Evolutionary conservation across 2,113 vertebrate species (phyloP), one percentile per base, ranked within the genome.

Genomic region (Oncorhynchus clarkii): DNA sequence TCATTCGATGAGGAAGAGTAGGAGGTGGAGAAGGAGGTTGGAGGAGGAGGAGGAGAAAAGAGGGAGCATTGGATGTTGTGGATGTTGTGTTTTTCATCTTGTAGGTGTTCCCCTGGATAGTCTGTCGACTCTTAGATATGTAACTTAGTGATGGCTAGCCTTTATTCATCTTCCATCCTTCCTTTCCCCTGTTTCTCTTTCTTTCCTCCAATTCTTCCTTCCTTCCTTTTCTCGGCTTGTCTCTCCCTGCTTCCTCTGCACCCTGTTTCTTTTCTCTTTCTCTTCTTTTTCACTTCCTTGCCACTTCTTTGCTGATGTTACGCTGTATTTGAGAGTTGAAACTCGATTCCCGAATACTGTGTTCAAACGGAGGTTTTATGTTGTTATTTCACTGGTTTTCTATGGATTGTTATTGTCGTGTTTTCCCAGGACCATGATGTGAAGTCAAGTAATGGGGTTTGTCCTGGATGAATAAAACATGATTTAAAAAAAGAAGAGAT

Each of bases 1-100:
- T 94, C 92, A 0, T 92, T 92, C 1, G 92, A 93, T 1, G 92
- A 93, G 51, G 92, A 91, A 1, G 86, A 88, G 22, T 87, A 88
- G 69, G 85, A 83, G 71, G 88, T 90, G 3, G 84, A 81, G 51
- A 8, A 22, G 9, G 84, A 78, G 34, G 64, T 13, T 24, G 64
- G 64, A 12, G 4, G 39, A 39, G 12, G 34, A 62, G 2, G 72
- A 64, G 31, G 85, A 16, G 84, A 86, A 45, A 88, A 87, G 8
- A 88, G 87, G 71, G 90, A 91, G 68, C 85, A 78, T 71, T 86
- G 88, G 78, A 88, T 89, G 87, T 92, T 89, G 92, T 90, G 85
- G 27, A 27, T 27, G 27, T 27, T 27, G 9, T 88, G 80, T 83
- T 7, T 87, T 79, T 54, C 71, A 85, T 84, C 78, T 84, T 82